Evolutionary conservation across 2,888 invertebrate genomes (phyloP).

Genomic region (Petrolisthes manimaculis): DNA sequence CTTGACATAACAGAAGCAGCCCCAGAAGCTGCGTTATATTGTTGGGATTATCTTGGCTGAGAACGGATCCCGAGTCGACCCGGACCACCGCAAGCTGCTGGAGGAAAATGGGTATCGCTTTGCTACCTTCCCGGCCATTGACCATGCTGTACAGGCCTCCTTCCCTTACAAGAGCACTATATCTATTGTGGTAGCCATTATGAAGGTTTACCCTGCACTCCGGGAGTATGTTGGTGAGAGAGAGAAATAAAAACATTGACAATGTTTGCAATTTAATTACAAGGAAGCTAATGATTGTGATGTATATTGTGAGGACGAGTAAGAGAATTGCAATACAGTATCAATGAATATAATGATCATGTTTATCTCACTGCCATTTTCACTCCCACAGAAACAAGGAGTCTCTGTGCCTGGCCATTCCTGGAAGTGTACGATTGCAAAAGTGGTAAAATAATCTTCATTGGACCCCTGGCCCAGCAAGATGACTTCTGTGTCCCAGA

Average conservation of each 20-base stretch:
- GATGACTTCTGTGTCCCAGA: constrained; percentile 72
- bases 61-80: constrained; percentile 65
- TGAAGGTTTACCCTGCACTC: constrained; percentile 71
- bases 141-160: constrained; percentile 70
- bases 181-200: constrained; percentile 71
- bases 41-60: constrained; percentile 70
- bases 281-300: too few species aligned
- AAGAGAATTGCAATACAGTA: too few species aligned
- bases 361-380: too few species aligned
- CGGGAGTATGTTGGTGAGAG: constrained; percentile 69
- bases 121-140: constrained; percentile 70
- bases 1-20: constrained; percentile 66
- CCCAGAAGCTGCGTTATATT: constrained; percentile 69
- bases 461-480: constrained; percentile 71
- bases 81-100: constrained; percentile 67
- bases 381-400: constrained; percentile 65
- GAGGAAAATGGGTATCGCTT: constrained; percentile 70
- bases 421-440: constrained; percentile 71
- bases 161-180: constrained; percentile 71
- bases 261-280: too few species aligned
- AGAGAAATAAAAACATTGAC: too few species aligned
- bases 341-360: too few species aligned
- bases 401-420: constrained; percentile 71
- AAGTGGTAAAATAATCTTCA: constrained; percentile 69
- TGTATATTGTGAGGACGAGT: too few species aligned